Conservation (phyloP, 2,888 invertebrate species). For the Sinelater perroti region DNA sequence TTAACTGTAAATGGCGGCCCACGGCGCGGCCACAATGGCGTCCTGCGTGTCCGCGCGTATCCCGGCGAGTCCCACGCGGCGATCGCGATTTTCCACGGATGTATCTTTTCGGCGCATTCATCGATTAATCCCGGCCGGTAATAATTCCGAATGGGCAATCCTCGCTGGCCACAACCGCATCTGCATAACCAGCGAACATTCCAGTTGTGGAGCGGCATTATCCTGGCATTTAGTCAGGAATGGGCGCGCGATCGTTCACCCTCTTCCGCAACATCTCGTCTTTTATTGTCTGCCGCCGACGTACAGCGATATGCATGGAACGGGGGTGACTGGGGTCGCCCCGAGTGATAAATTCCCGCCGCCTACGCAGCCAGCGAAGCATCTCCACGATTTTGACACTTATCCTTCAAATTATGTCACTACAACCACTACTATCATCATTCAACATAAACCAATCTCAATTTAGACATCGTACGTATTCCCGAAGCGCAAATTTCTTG, state of each 20-base stretch:
- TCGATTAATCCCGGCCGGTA: constrained; percentile 24
- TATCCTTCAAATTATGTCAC: no score
- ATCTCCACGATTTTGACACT: no score
- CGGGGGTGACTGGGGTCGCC: no score
- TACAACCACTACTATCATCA: no score
- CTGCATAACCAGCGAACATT: constrained; percentile 48
- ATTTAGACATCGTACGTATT: no score
- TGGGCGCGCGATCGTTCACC: constrained; percentile 4
- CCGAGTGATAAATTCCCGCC: no score
- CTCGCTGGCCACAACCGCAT: constrained; percentile 48
- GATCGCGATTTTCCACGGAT: no score
- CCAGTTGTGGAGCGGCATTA: constrained; percentile 45
- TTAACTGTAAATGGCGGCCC: constrained; percentile 11
- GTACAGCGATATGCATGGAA: no score
- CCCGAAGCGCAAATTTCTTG: no score
- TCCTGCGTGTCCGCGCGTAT: background rate
- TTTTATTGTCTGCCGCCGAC: no score
- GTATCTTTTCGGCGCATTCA: constrained; percentile 6
- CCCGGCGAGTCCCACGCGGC: background rate
- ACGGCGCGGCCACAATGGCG: constrained; percentile 4
- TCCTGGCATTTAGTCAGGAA: constrained; percentile 42
- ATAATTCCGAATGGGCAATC: constrained; percentile 45
- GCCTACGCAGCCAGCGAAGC: no score
- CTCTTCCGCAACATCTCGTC: background rate
- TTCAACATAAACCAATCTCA: no score